phyloP scores from a whole-genome alignment of 2,797 vertebrate genomes.

The Synanceia verrucosa region DNA sequence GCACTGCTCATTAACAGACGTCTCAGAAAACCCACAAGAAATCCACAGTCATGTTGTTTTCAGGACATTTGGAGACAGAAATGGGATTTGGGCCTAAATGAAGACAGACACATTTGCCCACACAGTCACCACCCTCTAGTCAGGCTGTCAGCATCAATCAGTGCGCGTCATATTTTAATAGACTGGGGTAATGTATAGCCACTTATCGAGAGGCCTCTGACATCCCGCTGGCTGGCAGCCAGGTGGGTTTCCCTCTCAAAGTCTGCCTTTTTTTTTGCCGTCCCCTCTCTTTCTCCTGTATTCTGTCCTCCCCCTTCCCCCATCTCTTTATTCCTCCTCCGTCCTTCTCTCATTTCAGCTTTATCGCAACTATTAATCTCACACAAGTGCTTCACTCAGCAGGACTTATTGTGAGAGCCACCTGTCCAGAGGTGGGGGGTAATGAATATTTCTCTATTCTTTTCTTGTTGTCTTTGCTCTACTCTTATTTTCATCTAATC shows the following conservation, averaged over 20 bases:
- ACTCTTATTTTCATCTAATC: background rate
- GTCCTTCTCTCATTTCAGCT: conserved; percentile 62
- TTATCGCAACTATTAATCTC: conserved; percentile 82
- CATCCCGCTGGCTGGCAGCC: conserved; percentile 85
- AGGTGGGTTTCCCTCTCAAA: conserved; percentile 75
- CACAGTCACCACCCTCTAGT: conserved; percentile 61
- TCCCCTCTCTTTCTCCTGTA: conserved; percentile 28
- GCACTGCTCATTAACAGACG: background rate
- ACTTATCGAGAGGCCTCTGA: conserved; percentile 89
- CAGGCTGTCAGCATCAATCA: conserved; percentile 87
- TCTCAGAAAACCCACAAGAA: conserved; percentile 17
- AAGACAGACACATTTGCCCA: conserved; percentile 68
- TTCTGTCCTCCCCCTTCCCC: background rate
- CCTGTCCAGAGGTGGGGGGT: conserved; percentile 65
- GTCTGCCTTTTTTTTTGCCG: conserved; percentile 2
- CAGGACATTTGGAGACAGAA: conserved; percentile 18
- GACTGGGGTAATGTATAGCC: conserved; percentile 86
- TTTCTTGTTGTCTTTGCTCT: background rate
- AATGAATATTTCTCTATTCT: conserved; percentile 26
- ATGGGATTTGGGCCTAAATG: conserved; percentile 40
- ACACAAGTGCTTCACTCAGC: conserved; percentile 81
- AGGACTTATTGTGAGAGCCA: conserved; percentile 79
- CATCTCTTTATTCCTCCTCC: conserved; percentile 2
- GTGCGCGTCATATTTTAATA: conserved; percentile 83
- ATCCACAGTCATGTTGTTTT: conserved; percentile 18